These are phyloP conservation scores for Apocrypta bakeri DNA, from an alignment of 1,140 invertebrate genomes.

Conservation along the genomic window DNA sequence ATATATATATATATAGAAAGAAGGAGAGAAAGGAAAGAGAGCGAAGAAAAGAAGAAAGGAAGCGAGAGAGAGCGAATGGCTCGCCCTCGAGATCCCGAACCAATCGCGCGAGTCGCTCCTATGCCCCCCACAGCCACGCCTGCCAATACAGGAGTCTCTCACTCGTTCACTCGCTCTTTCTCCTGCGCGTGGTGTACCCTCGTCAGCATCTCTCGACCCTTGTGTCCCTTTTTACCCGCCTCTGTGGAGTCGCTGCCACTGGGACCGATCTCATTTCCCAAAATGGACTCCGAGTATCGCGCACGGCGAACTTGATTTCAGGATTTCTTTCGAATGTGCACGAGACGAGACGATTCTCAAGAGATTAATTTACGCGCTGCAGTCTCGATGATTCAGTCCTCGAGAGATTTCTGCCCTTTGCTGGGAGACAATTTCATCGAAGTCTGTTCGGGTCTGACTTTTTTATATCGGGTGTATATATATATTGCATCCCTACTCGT, in stretches of 20 bases:
- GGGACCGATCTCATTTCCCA: slow-evolving; percentile 69
- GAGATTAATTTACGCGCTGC: slow-evolving; percentile 57
- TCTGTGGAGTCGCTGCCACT: slow-evolving; percentile 40
- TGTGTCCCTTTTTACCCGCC: slow-evolving; percentile 57
- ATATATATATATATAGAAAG: too few species aligned
- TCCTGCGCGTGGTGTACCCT: slow-evolving; percentile 56
- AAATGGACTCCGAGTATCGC: slow-evolving; percentile 65
- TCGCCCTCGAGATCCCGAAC: slow-evolving; percentile 32
- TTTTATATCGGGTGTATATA: too few species aligned
- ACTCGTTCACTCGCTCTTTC: slow-evolving; percentile 55
- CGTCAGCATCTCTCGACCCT: slow-evolving; percentile 62
- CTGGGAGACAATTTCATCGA: not conserved
- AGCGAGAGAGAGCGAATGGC: slow-evolving; percentile 18
- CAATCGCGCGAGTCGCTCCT: slow-evolving; percentile 64
- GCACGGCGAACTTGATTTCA: slow-evolving; percentile 3
- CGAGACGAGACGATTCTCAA: slow-evolving; percentile 46
- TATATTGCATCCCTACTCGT: too few species aligned
- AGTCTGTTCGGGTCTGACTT: not conserved
- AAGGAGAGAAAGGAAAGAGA: not conserved
- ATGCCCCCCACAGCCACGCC: slow-evolving; percentile 71
- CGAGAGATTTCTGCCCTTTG: not conserved
- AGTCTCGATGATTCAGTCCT: slow-evolving; percentile 26
- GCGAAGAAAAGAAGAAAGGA: not conserved
- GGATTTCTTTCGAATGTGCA: slow-evolving; percentile 49
- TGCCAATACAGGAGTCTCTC: slow-evolving; percentile 71